Evolutionary conservation across 37 sponge, comb jelly and placozoan genomes (phyloP).

Genomic region (Bolinopsis microptera): DNA sequence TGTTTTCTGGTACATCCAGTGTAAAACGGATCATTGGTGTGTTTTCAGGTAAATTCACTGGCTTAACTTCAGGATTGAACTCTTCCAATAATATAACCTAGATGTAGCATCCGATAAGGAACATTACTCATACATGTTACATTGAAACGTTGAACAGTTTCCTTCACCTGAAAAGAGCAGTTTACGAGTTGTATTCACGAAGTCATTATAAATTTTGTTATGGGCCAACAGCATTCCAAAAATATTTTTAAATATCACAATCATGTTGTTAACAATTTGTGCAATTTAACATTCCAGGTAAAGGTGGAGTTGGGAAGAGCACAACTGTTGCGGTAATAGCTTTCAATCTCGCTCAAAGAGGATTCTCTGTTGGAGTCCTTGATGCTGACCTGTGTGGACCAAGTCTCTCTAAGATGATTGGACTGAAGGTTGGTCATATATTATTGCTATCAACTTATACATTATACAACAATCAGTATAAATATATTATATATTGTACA

Average conservation of each 20-base stretch:
- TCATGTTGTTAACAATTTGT: not conserved
- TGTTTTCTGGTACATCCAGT: not conserved
- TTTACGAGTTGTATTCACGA: too few species aligned
- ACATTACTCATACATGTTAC: too few species aligned
- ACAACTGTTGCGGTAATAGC: conserved; percentile 63
- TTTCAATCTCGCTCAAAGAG: conserved; percentile 20
- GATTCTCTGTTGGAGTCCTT: conserved; percentile 66
- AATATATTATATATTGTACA: too few species aligned
- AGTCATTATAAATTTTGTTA: not conserved
- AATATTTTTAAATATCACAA: not conserved
- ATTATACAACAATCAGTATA: too few species aligned
- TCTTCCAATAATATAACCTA: too few species aligned
- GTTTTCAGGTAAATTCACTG: not conserved
- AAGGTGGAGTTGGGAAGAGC: conserved; percentile 70
- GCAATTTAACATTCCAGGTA: conserved; percentile 25
- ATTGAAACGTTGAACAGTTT: too few species aligned
- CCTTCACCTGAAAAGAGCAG: too few species aligned
- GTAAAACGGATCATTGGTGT: not conserved
- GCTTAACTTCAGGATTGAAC: too few species aligned
- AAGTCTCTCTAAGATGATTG: conserved; percentile 55
- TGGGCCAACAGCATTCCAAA: not conserved
- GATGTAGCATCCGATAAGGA: too few species aligned
- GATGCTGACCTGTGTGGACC: conserved; percentile 69
- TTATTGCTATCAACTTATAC: not conserved
- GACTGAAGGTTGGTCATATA: conserved; percentile 35